phyloP scores from a whole-genome alignment of 2,113 vertebrate genomes.

The Eubucco bourcierii region DNA sequence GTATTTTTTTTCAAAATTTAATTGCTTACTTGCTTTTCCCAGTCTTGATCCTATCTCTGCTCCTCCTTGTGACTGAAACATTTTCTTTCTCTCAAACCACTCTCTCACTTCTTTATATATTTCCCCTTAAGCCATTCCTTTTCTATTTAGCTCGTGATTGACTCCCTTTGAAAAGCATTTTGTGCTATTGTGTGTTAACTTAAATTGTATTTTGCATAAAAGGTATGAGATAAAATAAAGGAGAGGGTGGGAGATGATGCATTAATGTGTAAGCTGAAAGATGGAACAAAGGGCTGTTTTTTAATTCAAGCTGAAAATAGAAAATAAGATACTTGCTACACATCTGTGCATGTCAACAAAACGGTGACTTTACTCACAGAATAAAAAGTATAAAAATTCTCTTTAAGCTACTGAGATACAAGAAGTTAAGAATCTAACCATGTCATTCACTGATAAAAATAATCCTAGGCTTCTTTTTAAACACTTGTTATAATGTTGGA shows the following conservation, averaged over 20 bases:
- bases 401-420: neutral
- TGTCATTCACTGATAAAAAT: constrained; percentile 59
- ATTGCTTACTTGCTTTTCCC: neutral
- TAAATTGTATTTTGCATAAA: constrained; percentile 60
- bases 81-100: neutral
- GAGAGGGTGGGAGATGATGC: constrained; percentile 38
- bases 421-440: constrained; percentile 40
- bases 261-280: constrained; percentile 34
- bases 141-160: constrained; percentile 48
- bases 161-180: constrained; percentile 57
- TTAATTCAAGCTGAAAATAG: constrained; percentile 67
- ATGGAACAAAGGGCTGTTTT: constrained; percentile 60
- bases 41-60: neutral
- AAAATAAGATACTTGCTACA: constrained; percentile 55
- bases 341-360: constrained; percentile 51
- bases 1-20: constrained; percentile 5
- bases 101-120: constrained; percentile 22
- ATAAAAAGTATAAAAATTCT: constrained; percentile 13
- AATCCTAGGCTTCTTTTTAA: constrained; percentile 45
- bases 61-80: neutral
- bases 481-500: constrained; percentile 49
- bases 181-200: constrained; percentile 51
- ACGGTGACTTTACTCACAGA: constrained; percentile 31
- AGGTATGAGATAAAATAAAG: constrained; percentile 47
- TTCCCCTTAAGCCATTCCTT: constrained; percentile 56